Evolutionary conservation across 1,140 invertebrate species (phyloP), one percentile per base, ranked within the genome.

Genomic region (Dreissena polymorpha): DNA sequence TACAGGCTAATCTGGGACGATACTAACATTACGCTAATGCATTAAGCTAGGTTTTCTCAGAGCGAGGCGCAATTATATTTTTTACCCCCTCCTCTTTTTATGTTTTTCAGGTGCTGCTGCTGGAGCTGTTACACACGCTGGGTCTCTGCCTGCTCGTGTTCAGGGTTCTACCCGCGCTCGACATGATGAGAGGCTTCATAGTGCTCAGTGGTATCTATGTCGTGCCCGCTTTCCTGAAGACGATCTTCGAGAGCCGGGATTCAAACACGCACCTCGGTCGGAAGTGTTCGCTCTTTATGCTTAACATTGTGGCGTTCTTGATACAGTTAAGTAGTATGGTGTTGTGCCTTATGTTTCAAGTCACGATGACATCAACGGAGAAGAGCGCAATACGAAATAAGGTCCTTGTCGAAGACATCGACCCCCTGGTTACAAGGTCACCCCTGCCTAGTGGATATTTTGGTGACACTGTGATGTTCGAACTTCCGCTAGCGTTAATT

Each of bases 141-240:
- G 98, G 98, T 0, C 91, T 98, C 51, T 96, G 95, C 5, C 90
- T 98, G 25, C 93, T 99, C 83, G 95, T 98, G 82, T 97, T 98
- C 89, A 95, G 96, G 49, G 95, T 99, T 53, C 94, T 99, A 8
- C 98, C 98, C 0, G 96, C 97, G 88, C 91, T 99, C 51, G 97
- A 99, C 92, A 97, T 97, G 27, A 95, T 98, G 53, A 97, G 97
- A 93, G 97, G 97, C 5, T 96, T 97, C 13, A 97, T 99, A 96
- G 93, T 99, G 39, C 98, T 98, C 10, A 98, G 98, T 93, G 98
- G 97, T 88, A 95, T 99, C 21, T 98, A 97, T 92, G 95, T 98
- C 69, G 93, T 98, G 7, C 98, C 98, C 0, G 95, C 95, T 60
- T 92, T 97, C n/a, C 71, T 89, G 0, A 88, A 88, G 65, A 85